Evolutionary conservation across 2,113 vertebrate genomes (phyloP).

Genomic region (Caretta caretta): DNA sequence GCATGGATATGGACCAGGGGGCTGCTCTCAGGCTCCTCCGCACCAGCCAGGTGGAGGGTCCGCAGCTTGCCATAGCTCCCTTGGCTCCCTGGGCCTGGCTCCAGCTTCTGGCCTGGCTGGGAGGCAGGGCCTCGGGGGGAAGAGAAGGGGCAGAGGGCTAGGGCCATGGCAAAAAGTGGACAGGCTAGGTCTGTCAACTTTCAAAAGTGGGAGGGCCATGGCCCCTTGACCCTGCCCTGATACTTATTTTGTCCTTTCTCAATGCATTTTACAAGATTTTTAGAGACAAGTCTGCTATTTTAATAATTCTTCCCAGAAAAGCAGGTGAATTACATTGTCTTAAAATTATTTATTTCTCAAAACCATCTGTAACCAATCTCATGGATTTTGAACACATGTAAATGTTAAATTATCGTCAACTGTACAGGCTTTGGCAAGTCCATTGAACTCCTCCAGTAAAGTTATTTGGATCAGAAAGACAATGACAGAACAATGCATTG

Average conservation of each 20-base stretch:
- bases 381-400: neutral
- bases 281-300: neutral
- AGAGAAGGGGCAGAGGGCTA: no score
- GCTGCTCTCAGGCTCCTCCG: no score
- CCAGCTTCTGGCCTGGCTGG: no score
- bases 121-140: no score
- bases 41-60: no score
- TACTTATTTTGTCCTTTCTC: neutral
- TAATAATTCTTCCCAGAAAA: neutral
- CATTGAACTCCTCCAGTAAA: neutral
- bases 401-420: neutral
- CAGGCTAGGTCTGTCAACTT: no score
- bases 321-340: neutral
- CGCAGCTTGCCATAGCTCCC: no score
- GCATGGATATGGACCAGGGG: no score
- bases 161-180: no score
- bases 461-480: neutral
- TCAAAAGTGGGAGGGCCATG: no score
- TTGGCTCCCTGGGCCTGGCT: no score
- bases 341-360: neutral
- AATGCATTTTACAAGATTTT: neutral
- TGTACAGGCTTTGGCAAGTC: neutral
- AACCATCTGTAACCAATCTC: slow-evolving; percentile 45
- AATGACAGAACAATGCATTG: neutral
- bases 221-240: neutral